Evolutionary conservation across 1,140 invertebrate species (phyloP).

Genomic region (Polyergus mexicanus): DNA sequence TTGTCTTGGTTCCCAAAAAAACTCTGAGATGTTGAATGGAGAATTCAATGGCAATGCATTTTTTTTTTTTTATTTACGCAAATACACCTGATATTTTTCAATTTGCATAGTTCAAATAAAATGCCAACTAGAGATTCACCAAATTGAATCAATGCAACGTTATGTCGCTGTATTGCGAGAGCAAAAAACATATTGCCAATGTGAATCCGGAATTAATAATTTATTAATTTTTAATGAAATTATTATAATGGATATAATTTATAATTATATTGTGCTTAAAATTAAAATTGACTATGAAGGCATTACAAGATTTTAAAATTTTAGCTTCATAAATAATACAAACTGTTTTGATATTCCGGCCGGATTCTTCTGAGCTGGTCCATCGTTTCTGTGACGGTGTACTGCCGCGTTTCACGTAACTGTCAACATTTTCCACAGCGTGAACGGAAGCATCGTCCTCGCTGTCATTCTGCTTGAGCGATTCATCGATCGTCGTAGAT

Average conservation of each 20-base stretch:
- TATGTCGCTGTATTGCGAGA: background rate
- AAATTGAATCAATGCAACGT: background rate
- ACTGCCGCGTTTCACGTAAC: background rate
- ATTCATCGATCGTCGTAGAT: background rate
- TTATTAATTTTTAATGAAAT: background rate
- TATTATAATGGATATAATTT: background rate
- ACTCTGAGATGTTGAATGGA: conserved; percentile 22
- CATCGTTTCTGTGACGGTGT: conserved; percentile 21
- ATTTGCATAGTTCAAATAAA: background rate
- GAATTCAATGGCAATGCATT: conserved; percentile 7
- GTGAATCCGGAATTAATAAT: conserved; percentile 21
- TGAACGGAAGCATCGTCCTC: conserved; percentile 20
- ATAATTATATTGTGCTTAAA: background rate
- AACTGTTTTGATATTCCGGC: conserved; percentile 26
- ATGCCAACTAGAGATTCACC: background rate
- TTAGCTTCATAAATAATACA: background rate
- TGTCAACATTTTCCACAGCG: background rate
- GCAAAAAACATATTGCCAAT: background rate
- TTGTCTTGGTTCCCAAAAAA: background rate
- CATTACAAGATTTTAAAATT: background rate
- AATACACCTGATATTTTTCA: background rate
- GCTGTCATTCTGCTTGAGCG: conserved; percentile 7
- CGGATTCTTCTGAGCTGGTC: conserved; percentile 45
- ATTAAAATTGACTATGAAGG: background rate
- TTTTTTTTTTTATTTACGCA: conserved; percentile 5